phyloP scores from a whole-genome alignment of 35 echinoderm and acorn worm genomes.

The Strongylocentrotus purpuratus region DNA sequence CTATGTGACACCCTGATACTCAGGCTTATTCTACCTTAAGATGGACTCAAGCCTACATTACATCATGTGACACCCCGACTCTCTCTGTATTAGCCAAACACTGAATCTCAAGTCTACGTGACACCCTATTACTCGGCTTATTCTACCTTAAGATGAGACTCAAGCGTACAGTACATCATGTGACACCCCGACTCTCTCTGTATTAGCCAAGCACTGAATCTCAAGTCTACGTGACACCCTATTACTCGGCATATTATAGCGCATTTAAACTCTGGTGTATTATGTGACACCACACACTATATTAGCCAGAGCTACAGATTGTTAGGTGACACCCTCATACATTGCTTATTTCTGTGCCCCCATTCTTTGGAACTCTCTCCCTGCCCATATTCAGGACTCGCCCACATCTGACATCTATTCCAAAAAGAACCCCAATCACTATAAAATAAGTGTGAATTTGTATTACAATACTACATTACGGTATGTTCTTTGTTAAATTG shows the following conservation, averaged over 20 bases:
- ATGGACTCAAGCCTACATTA: not conserved
- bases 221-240: constrained; percentile 40
- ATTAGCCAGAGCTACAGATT: not conserved
- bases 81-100: not conserved
- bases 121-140: not conserved
- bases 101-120: constrained; percentile 42
- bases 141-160: not conserved
- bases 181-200: no score
- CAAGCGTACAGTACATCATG: not conserved
- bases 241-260: no score
- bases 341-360: not conserved
- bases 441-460: no score
- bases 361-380: no score
- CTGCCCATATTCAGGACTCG: no score
- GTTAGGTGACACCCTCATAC: constrained; percentile 1
- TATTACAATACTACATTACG: no score
- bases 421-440: no score
- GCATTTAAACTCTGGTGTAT: not conserved
- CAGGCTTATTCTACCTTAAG: not conserved
- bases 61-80: no score
- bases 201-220: constrained; percentile 31
- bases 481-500: not conserved
- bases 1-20: constrained; percentile 3
- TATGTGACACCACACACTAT: no score
- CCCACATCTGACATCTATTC: no score